Percentiles rank a stretch among this genome's conserved stretches.
phyloP scores from a whole-genome alignment of 2,113 vertebrate genomes.

The Cynocephalus volans region DNA sequence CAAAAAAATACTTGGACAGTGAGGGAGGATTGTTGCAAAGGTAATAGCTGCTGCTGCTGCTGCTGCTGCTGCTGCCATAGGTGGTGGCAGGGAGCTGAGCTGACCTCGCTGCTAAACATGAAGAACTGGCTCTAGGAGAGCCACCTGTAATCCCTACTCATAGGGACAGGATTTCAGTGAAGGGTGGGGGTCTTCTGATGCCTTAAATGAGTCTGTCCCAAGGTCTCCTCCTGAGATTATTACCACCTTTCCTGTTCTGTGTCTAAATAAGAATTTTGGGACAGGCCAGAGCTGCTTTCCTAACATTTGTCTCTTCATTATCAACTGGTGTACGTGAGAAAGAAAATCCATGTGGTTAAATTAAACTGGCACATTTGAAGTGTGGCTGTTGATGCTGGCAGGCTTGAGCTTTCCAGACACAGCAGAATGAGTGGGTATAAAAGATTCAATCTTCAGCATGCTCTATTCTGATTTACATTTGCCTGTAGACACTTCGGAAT shows the following conservation, averaged over 20 bases:
- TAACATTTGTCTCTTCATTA: slow-evolving; percentile 17
- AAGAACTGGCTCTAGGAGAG: neutral
- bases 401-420: neutral
- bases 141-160: neutral
- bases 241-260: slow-evolving; percentile 44
- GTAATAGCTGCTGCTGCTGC: too few species aligned
- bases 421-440: neutral
- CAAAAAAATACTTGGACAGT: neutral
- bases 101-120: neutral
- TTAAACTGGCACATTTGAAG: neutral
- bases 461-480: neutral
- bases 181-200: neutral
- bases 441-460: neutral
- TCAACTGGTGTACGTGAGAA: neutral
- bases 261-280: slow-evolving; percentile 47
- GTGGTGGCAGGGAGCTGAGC: neutral
- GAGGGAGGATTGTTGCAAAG: neutral
- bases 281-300: slow-evolving; percentile 67
- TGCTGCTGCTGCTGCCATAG: neutral
- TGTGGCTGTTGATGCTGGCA: neutral
- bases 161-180: neutral
- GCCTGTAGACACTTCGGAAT: neutral
- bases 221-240: slow-evolving; percentile 27
- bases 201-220: neutral
- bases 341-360: neutral